Evolutionary conservation across 2,797 vertebrate genomes (phyloP).

Genomic region (Onychomys leucogaster): DNA sequence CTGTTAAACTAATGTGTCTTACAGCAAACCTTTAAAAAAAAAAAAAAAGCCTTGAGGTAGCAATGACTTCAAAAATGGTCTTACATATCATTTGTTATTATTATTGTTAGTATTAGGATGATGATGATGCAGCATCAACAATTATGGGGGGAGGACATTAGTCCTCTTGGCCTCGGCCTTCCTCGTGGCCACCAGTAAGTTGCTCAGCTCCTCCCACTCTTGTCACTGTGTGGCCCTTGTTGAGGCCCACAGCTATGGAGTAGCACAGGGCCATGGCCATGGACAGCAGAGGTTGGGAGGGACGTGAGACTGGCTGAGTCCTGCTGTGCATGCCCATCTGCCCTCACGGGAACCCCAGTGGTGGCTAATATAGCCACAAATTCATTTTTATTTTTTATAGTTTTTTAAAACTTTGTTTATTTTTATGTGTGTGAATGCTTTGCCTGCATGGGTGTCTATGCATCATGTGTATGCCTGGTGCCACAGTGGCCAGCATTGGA

Average conservation of each 20-base stretch:
- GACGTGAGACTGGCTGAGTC: background rate
- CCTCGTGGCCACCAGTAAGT: background rate
- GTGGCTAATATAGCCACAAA: background rate
- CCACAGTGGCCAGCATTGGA: background rate
- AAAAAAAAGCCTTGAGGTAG: background rate
- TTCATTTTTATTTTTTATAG: background rate
- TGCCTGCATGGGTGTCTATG: background rate
- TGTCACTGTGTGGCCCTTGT: background rate
- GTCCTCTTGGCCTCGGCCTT: background rate
- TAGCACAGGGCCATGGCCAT: background rate
- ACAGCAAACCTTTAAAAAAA: constrained; percentile 18
- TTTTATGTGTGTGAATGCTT: background rate
- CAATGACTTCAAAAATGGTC: background rate
- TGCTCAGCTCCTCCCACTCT: background rate
- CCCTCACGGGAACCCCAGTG: background rate
- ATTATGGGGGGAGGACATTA: background rate
- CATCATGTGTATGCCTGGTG: background rate
- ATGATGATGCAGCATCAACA: background rate
- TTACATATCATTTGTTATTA: constrained; percentile 7
- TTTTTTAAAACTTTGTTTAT: background rate
- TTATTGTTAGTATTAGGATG: background rate
- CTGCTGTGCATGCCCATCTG: background rate
- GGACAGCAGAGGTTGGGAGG: background rate
- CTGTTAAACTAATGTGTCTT: background rate
- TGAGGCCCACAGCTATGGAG: background rate